These are phyloP conservation scores for Petrolisthes manimaculis DNA, from an alignment of 2,888 invertebrate genomes.

Conservation along the genomic window DNA sequence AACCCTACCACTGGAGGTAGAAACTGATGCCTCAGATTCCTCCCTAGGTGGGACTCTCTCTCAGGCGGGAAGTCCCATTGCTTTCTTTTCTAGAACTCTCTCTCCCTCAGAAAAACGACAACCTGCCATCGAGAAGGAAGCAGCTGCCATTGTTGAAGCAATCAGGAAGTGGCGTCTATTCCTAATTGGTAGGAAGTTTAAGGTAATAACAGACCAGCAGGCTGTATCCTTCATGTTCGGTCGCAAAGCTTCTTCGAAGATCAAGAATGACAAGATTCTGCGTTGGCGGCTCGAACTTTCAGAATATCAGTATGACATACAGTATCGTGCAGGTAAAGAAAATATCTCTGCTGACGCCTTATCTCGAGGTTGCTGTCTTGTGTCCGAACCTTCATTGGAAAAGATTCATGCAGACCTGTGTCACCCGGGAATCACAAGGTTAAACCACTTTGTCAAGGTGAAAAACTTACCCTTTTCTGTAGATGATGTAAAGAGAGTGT, in stretches of 20 bases:
- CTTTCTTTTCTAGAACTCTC: conserved; percentile 40
- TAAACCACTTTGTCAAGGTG: conserved; percentile 53
- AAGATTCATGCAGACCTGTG: conserved; percentile 41
- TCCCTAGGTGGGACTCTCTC: conserved; percentile 22
- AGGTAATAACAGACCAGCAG: conserved; percentile 37
- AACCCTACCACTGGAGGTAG: conserved; percentile 9
- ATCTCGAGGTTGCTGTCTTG: conserved; percentile 3
- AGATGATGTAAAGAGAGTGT: conserved; percentile 44
- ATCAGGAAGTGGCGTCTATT: conserved; percentile 26
- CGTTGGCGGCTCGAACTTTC: conserved; percentile 42
- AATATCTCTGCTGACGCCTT: conserved; percentile 32
- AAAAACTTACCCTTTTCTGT: conserved; percentile 57
- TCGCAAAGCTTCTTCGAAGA: not conserved
- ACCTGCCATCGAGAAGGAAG: conserved; percentile 31
- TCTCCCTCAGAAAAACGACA: conserved; percentile 16
- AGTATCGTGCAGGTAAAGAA: conserved; percentile 34
- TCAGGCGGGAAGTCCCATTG: conserved; percentile 33
- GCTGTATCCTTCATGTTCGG: conserved; percentile 35
- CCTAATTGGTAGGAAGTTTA: conserved; percentile 29
- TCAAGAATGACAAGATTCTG: conserved; percentile 33
- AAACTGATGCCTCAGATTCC: conserved; percentile 47
- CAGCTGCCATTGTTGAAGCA: conserved; percentile 30
- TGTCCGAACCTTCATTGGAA: too few relatives aligned
- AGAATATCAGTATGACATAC: conserved; percentile 22
- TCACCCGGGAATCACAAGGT: conserved; percentile 59